Evolutionary conservation across 1,140 invertebrate species (phyloP).

Genomic region (Macrosteles quadrilineatus): DNA sequence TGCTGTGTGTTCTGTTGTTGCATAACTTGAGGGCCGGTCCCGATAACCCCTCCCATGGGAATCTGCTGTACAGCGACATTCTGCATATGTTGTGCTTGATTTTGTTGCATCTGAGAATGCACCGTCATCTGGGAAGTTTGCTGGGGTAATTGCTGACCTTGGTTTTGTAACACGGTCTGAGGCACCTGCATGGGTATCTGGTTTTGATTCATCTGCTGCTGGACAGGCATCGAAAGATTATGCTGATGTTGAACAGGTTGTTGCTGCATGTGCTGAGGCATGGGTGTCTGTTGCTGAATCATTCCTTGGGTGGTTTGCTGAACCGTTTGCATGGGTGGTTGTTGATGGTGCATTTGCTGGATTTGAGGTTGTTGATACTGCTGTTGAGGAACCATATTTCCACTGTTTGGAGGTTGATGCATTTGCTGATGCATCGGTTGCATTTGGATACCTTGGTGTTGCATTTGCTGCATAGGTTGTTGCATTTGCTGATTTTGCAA

Average conservation of each 20-base stretch:
- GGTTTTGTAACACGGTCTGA: constrained; percentile 10
- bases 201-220: constrained; percentile 13
- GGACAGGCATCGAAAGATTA: constrained; percentile 5
- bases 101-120: constrained; percentile 31
- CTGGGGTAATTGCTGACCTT: constrained; percentile 32
- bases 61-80: constrained; percentile 34
- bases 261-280: constrained; percentile 52
- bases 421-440: constrained; percentile 50
- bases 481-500: constrained; percentile 49
- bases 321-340: constrained; percentile 35
- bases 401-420: constrained; percentile 36
- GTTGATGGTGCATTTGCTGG: constrained; percentile 34
- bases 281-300: constrained; percentile 32
- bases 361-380: constrained; percentile 36
- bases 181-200: not conserved
- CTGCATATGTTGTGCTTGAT: constrained; percentile 32
- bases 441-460: constrained; percentile 35
- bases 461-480: constrained; percentile 53
- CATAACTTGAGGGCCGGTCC: constrained; percentile 22
- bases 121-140: constrained; percentile 26
- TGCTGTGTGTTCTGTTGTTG: constrained; percentile 49
- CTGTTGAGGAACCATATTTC: constrained; percentile 32
- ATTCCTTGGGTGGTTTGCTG: not conserved
- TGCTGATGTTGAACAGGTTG: constrained; percentile 27
- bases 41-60: constrained; percentile 31